Evolutionary conservation across 2,113 vertebrate genomes (phyloP), one percentile per base, ranked within the genome.

Genomic region (Anser cygnoides): DNA sequence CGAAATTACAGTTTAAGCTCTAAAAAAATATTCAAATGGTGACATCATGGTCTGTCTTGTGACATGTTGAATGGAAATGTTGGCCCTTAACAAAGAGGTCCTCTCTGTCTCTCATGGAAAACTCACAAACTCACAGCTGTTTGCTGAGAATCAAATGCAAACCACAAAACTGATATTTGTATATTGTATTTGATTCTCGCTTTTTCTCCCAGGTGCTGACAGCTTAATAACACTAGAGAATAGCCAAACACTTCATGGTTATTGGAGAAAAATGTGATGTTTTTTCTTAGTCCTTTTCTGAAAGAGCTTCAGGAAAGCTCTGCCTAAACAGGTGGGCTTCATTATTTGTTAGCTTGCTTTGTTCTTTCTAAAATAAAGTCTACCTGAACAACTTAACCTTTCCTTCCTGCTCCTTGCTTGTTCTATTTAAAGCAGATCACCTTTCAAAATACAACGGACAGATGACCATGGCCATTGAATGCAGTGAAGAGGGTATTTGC

Each of bases 61-160:
- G n/a, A 72, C 63, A 89, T 9, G 11, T 26, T 81, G 8, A 2
- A 35, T 65, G 61, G 43, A 94, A 93, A 61, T 66, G 3, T 13
- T 94, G 49, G 28, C 35, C 18, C 9, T 50, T 81, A 33, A 90
- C 59, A 93, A 87, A 91, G 33, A 85, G 21, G 9, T 61, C 12
- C 39, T 35, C 28, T 72, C 65, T 67, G 33, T 62, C 57, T 94
- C 31, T 91, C 54, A 72, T 67, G 76, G 79, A 90, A 93, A 84
- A 9, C 23, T 92, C 39, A 65, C 67, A 92, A 81, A 89, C 1
- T 4, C n/a, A 91, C 78, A 96, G 75, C 65, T 96, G 91, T 71
- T 93, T 80, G 77, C 62, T 90, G 79, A 93, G 92, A 92, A 90
- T 66, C 25, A 72, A 72, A 89, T 43, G 37, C 29, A 92, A 93